Evolutionary conservation across 2,888 invertebrate genomes (phyloP).

Genomic region (Drosophila histrio): DNA sequence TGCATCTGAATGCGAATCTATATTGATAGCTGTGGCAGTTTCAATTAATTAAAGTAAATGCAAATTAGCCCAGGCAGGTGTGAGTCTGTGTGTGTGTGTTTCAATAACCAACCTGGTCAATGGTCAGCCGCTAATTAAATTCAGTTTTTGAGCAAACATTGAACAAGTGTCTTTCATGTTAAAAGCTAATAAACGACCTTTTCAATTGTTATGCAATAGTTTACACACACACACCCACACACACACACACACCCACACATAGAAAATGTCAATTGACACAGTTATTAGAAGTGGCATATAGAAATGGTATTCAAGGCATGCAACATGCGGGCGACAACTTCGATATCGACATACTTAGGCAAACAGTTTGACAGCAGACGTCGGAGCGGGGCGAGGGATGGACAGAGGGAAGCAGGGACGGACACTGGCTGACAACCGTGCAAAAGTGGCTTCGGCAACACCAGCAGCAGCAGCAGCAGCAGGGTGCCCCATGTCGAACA

Average conservation of each 20-base stretch:
- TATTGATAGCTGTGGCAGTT: slow-evolving; percentile 52
- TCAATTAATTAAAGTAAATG: slow-evolving; percentile 66
- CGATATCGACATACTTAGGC: slow-evolving; percentile 72
- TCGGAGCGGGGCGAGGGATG: neutral
- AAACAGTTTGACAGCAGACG: slow-evolving; percentile 57
- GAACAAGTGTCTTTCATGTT: slow-evolving; percentile 10
- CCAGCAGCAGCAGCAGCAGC: slow-evolving; percentile 23
- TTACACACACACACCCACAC: neutral
- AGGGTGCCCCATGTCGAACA: slow-evolving; percentile 53
- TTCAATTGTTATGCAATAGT: slow-evolving; percentile 16
- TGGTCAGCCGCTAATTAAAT: slow-evolving; percentile 56
- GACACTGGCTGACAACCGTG: slow-evolving; percentile 63
- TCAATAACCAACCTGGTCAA: slow-evolving; percentile 12
- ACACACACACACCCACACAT: neutral
- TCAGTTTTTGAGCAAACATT: slow-evolving; percentile 26
- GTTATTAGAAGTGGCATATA: slow-evolving; percentile 66
- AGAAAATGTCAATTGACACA: slow-evolving; percentile 53
- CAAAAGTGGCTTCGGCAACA: slow-evolving; percentile 54
- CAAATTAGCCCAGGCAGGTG: slow-evolving; percentile 11
- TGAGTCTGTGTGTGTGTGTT: slow-evolving; percentile 8
- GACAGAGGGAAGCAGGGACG: neutral
- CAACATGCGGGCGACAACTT: slow-evolving; percentile 57
- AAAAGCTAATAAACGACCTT: slow-evolving; percentile 31
- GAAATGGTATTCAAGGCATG: slow-evolving; percentile 54
- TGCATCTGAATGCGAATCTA: neutral